A percentile compares a stretch with the other conserved stretches of the same genome.
phyloP scores from a whole-genome alignment of 2,888 invertebrate species.

The Dasysyrphus tricinctus region DNA sequence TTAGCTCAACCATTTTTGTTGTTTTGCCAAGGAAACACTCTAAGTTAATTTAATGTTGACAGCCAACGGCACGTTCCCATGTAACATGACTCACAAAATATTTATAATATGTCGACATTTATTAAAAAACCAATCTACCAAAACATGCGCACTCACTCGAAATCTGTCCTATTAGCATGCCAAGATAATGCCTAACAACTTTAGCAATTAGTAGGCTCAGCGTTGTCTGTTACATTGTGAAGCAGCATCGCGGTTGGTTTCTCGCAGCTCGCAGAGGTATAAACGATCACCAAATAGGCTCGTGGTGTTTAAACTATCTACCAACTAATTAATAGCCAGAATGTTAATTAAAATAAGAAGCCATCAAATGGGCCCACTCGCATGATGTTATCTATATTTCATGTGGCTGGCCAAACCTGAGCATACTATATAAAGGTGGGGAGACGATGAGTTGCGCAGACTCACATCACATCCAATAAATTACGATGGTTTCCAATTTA shows the following conservation, averaged over 20 bases:
- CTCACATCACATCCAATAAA: constrained; percentile 67
- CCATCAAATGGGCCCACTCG: constrained; percentile 69
- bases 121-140: constrained; percentile 16
- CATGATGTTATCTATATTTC: constrained; percentile 51
- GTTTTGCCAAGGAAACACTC: neutral
- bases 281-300: constrained; percentile 53
- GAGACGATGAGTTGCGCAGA: constrained; percentile 62
- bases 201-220: constrained; percentile 58
- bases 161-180: constrained; percentile 36
- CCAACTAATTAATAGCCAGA: constrained; percentile 66
- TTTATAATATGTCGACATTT: constrained; percentile 14
- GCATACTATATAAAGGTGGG: constrained; percentile 18
- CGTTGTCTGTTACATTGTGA: constrained; percentile 43
- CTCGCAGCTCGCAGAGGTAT: neutral
- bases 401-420: constrained; percentile 23
- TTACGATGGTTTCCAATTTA: constrained; percentile 72
- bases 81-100: neutral
- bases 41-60: constrained; percentile 9
- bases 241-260: neutral
- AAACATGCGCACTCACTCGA: constrained; percentile 22
- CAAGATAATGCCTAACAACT: constrained; percentile 46
- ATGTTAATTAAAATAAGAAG: constrained; percentile 75
- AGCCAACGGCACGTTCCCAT: constrained; percentile 21
- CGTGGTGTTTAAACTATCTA: constrained; percentile 53
- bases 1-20: neutral